Percentiles rank a stretch among this genome's conserved stretches.
These are phyloP conservation scores for Gopherus evgoodei DNA, from an alignment of 2,113 vertebrate species.

Conservation along the genomic window DNA sequence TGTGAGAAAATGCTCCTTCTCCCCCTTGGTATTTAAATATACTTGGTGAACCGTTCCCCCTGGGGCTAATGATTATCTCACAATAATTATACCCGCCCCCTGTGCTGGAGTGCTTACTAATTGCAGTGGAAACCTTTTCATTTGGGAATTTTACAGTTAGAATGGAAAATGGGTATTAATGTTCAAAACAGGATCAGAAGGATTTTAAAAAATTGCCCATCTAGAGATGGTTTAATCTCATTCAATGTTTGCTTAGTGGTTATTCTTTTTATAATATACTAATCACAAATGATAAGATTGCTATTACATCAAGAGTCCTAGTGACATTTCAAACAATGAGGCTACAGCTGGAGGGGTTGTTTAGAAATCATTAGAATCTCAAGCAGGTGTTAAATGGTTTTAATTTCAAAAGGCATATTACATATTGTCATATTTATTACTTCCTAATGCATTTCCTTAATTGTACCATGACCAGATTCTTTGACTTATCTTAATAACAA, in stretches of 20 bases:
- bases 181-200: not conserved
- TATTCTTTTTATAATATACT: no score
- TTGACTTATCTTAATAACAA: not conserved
- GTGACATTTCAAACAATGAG: accelerated
- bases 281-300: not conserved
- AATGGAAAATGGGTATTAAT: accelerated
- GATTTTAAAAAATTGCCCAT: no score
- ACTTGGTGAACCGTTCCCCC: slow-evolving; percentile 4
- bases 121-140: not conserved
- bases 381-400: accelerated
- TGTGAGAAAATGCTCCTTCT: not conserved
- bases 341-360: not conserved
- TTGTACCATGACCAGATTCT: not conserved
- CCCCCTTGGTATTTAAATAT: not conserved
- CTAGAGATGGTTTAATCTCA: no score
- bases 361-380: not conserved
- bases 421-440: not conserved
- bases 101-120: not conserved
- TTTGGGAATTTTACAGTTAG: not conserved
- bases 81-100: not conserved
- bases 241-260: not conserved
- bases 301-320: not conserved
- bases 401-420: not conserved
- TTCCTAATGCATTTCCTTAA: not conserved
- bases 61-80: not conserved